Evolutionary conservation across 2,888 invertebrate genomes (phyloP).

Genomic region (Drosophila mettleri): DNA sequence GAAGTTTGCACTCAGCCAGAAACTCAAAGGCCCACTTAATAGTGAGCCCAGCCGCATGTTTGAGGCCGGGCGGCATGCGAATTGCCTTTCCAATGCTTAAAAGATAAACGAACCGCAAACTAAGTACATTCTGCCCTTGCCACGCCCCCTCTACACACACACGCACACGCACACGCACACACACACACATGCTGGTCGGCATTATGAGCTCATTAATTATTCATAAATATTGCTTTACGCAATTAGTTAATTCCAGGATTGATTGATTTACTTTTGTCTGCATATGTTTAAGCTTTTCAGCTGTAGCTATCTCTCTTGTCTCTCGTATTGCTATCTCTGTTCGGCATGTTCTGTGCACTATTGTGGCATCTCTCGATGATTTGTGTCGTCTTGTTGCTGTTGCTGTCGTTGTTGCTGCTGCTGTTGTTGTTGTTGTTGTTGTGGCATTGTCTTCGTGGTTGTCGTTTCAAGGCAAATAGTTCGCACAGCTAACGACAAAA

Average conservation of each 20-base stretch:
- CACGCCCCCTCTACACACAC: constrained; percentile 8
- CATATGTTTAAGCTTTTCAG: constrained; percentile 38
- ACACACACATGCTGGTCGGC: constrained; percentile 23
- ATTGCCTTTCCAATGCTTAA: constrained; percentile 50
- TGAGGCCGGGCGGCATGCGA: constrained; percentile 16
- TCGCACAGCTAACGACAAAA: constrained; percentile 67
- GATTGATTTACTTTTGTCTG: constrained; percentile 77
- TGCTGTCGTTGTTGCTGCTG: constrained; percentile 24
- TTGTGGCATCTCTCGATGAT: constrained; percentile 57
- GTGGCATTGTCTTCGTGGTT: constrained; percentile 58
- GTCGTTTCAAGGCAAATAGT: constrained; percentile 66
- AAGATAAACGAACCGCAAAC: constrained; percentile 58
- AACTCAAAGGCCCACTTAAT: constrained; percentile 58
- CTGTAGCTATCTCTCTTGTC: constrained; percentile 2
- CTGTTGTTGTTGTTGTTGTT: constrained; percentile 27
- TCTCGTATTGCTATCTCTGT: constrained; percentile 11
- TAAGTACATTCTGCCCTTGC: constrained; percentile 22
- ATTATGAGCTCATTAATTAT: constrained; percentile 82
- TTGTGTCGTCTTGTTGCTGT: constrained; percentile 43
- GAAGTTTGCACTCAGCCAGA: constrained; percentile 50
- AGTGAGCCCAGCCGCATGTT: constrained; percentile 30
- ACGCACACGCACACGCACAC: constrained; percentile 1
- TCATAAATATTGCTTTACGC: constrained; percentile 82
- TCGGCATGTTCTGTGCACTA: constrained; percentile 26
- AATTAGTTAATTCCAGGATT: constrained; percentile 80